Percentiles rank a stretch among this genome's conserved stretches.
These are phyloP conservation scores for Romanogobio albipinnatus DNA, from an alignment of 2,113 vertebrate species.

Conservation along the genomic window DNA sequence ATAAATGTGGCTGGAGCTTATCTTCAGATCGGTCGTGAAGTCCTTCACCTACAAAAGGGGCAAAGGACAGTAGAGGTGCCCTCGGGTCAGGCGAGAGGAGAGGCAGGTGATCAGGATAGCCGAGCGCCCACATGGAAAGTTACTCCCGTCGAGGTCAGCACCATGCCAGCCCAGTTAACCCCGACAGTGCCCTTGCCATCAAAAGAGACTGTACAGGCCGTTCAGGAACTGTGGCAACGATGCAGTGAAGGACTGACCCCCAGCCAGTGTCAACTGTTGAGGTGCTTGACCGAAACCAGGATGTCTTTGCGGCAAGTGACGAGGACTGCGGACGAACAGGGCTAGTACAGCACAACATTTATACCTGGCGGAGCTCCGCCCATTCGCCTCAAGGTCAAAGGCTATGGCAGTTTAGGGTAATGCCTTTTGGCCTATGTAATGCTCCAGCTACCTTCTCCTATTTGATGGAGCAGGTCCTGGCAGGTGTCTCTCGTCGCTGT, in stretches of 20 bases:
- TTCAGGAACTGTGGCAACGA: background rate
- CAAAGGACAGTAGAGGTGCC: background rate
- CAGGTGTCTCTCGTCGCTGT: background rate
- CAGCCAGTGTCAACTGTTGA: background rate
- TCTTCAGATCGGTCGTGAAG: background rate
- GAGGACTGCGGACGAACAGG: background rate
- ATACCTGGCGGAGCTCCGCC: background rate
- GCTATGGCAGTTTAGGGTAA: no score
- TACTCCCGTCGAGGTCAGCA: background rate
- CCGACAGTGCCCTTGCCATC: background rate
- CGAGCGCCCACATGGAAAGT: background rate
- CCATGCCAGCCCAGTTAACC: no score
- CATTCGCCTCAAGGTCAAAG: background rate
- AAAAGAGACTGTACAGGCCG: background rate
- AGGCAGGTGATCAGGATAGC: background rate
- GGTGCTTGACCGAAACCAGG: background rate
- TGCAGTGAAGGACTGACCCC: background rate
- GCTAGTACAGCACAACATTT: background rate
- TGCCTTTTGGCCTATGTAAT: no score
- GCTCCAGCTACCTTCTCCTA: no score
- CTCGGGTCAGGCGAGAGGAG: background rate
- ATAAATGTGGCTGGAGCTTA: background rate
- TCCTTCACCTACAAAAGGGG: background rate
- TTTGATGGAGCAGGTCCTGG: constrained; percentile 14
- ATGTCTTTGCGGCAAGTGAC: no score